Evolutionary conservation across 2,888 invertebrate genomes (phyloP), one percentile per base, ranked within the genome.

Genomic region (Limnephilus lunatus): DNA sequence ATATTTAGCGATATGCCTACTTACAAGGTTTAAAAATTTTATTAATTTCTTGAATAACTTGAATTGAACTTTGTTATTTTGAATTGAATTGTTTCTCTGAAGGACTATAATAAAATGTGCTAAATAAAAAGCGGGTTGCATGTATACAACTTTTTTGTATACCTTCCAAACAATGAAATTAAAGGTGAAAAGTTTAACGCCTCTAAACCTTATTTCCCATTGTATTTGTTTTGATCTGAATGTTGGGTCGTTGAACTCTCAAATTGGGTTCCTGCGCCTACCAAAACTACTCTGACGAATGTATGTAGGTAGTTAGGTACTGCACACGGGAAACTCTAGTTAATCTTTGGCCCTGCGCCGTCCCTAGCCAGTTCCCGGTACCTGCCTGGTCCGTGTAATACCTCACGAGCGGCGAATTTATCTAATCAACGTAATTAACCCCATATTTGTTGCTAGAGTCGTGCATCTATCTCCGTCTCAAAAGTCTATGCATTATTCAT

Each of bases 341-440:
- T 68, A 68, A 68, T 68, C 68, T 68, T 68, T 68, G 68, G 68
- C 68, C 68, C 68, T 68, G 25, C 68, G 68, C 68, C 25, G 83
- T 83, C 25, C 35, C n/a, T 83, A 32, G 15, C 39, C 32, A 82
- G 32, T 82, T 31, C 31, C 35, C 32, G 31, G 32, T 32, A 14
- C 83, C 83, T 83, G 25, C 35, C 31, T 19, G 35, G 9, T 35
- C 83, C 35, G 32, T 35, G 31, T 82, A 30, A 12, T 30, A 83
- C 32, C 35, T 83, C 32, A 35, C 35, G 32, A 68, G 14, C 32
- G 35, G 19, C 83, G 19, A 83, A 83, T 35, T 39, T 68, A 68
- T 83, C 35, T 25, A 83, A 32, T 83, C 35, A 83, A 83, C 83
- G 32, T 83, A 35, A 83, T 83, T 83, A 83, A 35, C 83, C 39